Evolutionary conservation across 2,888 invertebrate genomes (phyloP).

Genomic region (Amiota communis): DNA sequence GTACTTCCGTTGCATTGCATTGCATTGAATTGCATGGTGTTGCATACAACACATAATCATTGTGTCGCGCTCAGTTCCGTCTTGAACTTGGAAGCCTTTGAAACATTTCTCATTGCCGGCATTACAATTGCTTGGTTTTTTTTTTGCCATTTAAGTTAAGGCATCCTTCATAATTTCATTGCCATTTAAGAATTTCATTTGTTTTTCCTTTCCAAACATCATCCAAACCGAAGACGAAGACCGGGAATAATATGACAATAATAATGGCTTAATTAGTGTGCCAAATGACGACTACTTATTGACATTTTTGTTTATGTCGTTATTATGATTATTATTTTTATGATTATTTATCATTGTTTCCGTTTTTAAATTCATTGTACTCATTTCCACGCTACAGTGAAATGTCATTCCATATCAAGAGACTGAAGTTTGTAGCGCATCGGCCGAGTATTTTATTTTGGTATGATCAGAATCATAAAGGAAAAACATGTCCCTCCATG

Average conservation of each 20-base stretch:
- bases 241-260: background rate
- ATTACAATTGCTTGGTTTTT: background rate
- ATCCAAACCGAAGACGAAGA: too few relatives aligned
- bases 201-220: too few relatives aligned
- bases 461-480: too few relatives aligned
- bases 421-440: too few relatives aligned
- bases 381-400: too few relatives aligned
- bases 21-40: background rate
- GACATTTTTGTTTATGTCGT: constrained; percentile 8
- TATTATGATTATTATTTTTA: constrained; percentile 21
- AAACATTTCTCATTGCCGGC: background rate
- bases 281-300: constrained; percentile 5
- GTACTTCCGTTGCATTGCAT: constrained; percentile 54
- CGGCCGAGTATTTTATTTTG: too few relatives aligned
- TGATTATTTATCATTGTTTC: constrained; percentile 25
- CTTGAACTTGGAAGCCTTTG: background rate
- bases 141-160: constrained; percentile 3
- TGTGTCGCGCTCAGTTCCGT: constrained; percentile 2
- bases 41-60: background rate
- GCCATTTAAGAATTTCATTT: too few relatives aligned
- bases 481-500: too few relatives aligned
- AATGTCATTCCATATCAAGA: too few relatives aligned
- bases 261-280: constrained; percentile 24
- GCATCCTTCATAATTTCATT: constrained; percentile 10
- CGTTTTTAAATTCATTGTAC: constrained; percentile 13